Base-by-base conservation (phyloP, 2,113 vertebrate species). In the Todiramphus saurophagus region DNA sequence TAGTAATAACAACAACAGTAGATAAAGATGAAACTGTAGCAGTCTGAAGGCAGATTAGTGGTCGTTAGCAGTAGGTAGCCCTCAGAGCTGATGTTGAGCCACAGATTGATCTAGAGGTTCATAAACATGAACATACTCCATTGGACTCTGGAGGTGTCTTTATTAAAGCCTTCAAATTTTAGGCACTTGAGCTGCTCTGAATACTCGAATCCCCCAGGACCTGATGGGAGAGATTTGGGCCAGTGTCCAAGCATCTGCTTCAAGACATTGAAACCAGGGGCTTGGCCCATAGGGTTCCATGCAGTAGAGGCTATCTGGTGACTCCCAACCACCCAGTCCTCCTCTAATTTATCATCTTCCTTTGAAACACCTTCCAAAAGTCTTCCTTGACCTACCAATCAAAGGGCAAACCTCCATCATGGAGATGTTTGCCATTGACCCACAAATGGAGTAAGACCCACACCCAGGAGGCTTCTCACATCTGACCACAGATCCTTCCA, bases 151-250 rank as follows among this genome's bases (percentile, higher is more conserved):
- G 25, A 68, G 21, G 19, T 62, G 27, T 11, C 2, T 62, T 53
- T 59, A 20, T 18, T 67, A 17, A 39, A 77, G 9, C 4, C 11
- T 75, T 16, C 63, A 55, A 0, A 44, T n/a, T 27, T 14, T 48
- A 66, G 44, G 15, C 10, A 17, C 41, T 9, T 8, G 24, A 66
- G 67, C 58, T 53, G 5, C n/a, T 41, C 19, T 30, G 19, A 13
- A 6, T 0, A 3, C 2, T 1, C 1, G 2, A 74, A 8, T 5
- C 18, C 23, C 23, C 1, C 19, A 62, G 4, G 44, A 48, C 16
- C 56, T 60, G 48, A n/a, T 33, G 84, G 68, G 46, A 87, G 37
- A 41, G 13, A 25, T 13, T 3, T 55, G 66, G 39, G 53, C 7
- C 59, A 44, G 31, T 0, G 3, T 2, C 19, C 39, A 24, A 5